phyloP scores from a whole-genome alignment of 2,888 invertebrate species.

The Agrilus biguttatus region DNA sequence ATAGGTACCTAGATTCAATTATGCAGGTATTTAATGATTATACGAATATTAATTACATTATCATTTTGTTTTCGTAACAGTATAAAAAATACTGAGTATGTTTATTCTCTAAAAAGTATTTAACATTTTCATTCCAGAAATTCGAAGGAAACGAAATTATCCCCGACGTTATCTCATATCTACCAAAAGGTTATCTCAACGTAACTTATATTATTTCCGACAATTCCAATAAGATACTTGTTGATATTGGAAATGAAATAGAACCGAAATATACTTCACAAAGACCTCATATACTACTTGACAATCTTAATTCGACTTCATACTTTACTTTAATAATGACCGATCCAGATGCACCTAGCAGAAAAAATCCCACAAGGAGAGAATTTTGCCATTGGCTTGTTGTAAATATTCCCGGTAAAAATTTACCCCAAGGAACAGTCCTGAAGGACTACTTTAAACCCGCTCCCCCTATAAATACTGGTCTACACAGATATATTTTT shows the following conservation, averaged over 20 bases:
- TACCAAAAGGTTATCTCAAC: background rate
- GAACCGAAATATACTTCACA: constrained; percentile 60
- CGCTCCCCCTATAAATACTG: constrained; percentile 57
- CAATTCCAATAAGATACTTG: constrained; percentile 11
- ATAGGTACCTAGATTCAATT: too few species aligned
- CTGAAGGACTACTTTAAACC: constrained; percentile 50
- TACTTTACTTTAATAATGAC: constrained; percentile 51
- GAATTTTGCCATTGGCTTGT: constrained; percentile 72
- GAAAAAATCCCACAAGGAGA: constrained; percentile 48
- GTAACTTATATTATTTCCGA: background rate
- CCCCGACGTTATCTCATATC: constrained; percentile 4
- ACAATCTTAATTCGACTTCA: constrained; percentile 35
- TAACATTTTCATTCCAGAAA: constrained; percentile 7
- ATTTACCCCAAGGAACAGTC: constrained; percentile 46
- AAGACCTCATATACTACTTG: constrained; percentile 50
- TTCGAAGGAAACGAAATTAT: constrained; percentile 12
- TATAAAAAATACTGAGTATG: too few species aligned
- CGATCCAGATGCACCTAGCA: constrained; percentile 67
- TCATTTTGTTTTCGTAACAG: too few species aligned
- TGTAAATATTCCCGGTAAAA: constrained; percentile 53
- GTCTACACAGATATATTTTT: constrained; percentile 58
- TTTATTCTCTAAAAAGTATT: too few species aligned
- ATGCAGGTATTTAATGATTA: too few species aligned
- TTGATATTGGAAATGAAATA: constrained; percentile 49
- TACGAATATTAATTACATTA: too few species aligned